Base-by-base conservation (phyloP, 2,797 vertebrate genomes). In the Sebastes trivittatus region DNA sequence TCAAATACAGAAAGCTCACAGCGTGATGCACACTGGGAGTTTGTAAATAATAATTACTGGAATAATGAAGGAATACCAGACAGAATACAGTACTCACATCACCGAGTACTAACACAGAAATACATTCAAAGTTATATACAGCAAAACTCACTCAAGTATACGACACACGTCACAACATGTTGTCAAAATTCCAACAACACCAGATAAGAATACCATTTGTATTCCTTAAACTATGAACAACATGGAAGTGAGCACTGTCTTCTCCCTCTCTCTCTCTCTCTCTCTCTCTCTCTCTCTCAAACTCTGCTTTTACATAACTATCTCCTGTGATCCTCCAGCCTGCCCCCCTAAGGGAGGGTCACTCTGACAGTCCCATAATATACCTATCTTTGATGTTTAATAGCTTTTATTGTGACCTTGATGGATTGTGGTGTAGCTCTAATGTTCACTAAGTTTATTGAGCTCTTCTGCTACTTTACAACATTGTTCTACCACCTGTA, bases 231-330 rank as follows among this genome's bases (percentile, higher is more conserved):
- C 55, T 59, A 73, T 72, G 77, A 80, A 79, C 75, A 80, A 62
- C 27, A 73, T 27, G 55, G 36, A 70, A 38, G 16, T 34, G 55
- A 42, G 83, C 66, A 38, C 5, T 38, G 36, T 38, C 11, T 38
- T 14, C 36, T 38, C 16, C 42, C 8, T 11, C 13, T 30, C 59
- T 11, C 34, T 36, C 11, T 23, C 22, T 23, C 22, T 23, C 14
- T 56, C 11, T 38, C 36, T 38, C 36, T 20, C 34, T 23, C 18
- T 38, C 59, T 14, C 38, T 55, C 14, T 69, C 74, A 74, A 85
- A 84, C 85, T 77, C 18, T 84, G 59, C 77, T 76, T 92, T 92
- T 87, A 89, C 85, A 89, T 90, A 87, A 89, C 87, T 77, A 80
- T 86, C 75, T 83, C 60, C 11, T 69, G 46, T 87, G 87, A 91